These are phyloP conservation scores for Unio pictorum DNA, from an alignment of 2,888 invertebrate genomes.

Conservation along the genomic window DNA sequence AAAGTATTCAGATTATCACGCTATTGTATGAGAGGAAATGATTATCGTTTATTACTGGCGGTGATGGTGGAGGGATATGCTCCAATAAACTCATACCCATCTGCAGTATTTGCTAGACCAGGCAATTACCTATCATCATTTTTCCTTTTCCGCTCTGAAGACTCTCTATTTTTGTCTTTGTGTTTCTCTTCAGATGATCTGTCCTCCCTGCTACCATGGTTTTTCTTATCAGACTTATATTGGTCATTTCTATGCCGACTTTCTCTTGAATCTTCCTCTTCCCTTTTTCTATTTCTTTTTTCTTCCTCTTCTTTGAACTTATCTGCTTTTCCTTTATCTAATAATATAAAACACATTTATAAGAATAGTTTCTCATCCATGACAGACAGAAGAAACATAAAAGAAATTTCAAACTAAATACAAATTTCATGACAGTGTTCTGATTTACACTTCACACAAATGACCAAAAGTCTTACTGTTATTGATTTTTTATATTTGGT, in stretches of 20 bases:
- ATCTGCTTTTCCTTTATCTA: slow-evolving; percentile 54
- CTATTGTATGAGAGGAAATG: too few relatives aligned
- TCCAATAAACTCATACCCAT: too few relatives aligned
- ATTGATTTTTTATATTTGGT: too few relatives aligned
- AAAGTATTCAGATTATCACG: too few relatives aligned
- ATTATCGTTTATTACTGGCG: too few relatives aligned
- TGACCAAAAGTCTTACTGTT: not conserved
- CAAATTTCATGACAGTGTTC: not conserved
- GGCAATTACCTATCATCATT: slow-evolving; percentile 16
- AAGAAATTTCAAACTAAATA: not conserved
- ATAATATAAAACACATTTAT: not conserved
- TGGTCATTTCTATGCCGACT: slow-evolving; percentile 10
- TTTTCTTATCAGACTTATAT: slow-evolving; percentile 7
- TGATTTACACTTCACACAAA: not conserved
- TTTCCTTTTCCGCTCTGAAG: slow-evolving; percentile 21
- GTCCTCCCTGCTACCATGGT: slow-evolving; percentile 1
- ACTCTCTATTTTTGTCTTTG: slow-evolving; percentile 16
- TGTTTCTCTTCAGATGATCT: slow-evolving; percentile 18
- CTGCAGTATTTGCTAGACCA: too few relatives aligned
- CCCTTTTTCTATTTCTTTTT: slow-evolving; percentile 17
- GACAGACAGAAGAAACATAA: not conserved
- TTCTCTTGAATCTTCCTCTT: slow-evolving; percentile 4
- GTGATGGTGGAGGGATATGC: too few relatives aligned
- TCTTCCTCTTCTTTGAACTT: slow-evolving; percentile 44
- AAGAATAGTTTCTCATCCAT: not conserved